Percentiles rank a stretch among this genome's conserved stretches.
Conservation (phyloP, 2,797 vertebrate species). For the Acestrorhynchus altus region DNA sequence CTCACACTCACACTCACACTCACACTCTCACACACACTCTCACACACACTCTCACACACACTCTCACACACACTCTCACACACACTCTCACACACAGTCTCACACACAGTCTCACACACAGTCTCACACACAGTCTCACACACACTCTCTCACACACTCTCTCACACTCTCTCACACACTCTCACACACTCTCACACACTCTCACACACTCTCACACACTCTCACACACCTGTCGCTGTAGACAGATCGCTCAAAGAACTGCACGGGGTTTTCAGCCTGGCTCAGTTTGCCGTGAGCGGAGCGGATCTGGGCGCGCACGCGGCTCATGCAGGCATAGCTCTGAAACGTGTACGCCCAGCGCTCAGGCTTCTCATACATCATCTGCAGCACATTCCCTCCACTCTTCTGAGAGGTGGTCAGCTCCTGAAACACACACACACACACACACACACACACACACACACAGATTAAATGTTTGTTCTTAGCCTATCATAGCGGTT, state of each 20-base stretch:
- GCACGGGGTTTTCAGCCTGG: constrained; percentile 80
- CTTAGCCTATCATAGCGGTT: too few relatives aligned
- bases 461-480: too few relatives aligned
- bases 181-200: too few relatives aligned
- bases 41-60: constrained; percentile 65
- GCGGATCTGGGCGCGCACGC: constrained; percentile 86
- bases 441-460: not conserved
- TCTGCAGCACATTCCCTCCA: constrained; percentile 87
- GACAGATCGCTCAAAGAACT: constrained; percentile 92
- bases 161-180: constrained; percentile 64
- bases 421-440: constrained; percentile 75
- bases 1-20: too few relatives aligned
- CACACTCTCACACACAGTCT: too few relatives aligned
- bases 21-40: not conserved
- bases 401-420: constrained; percentile 88
- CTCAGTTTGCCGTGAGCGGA: constrained; percentile 77
- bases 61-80: too few relatives aligned
- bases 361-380: constrained; percentile 95
- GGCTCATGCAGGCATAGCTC: constrained; percentile 91
- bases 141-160: not conserved
- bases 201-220: too few relatives aligned
- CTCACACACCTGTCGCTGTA: constrained; percentile 90
- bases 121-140: too few relatives aligned
- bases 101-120: too few relatives aligned
- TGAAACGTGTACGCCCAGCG: constrained; percentile 96